Evolutionary conservation across 2,888 invertebrate species (phyloP).

Genomic region (Bibio marci): DNA sequence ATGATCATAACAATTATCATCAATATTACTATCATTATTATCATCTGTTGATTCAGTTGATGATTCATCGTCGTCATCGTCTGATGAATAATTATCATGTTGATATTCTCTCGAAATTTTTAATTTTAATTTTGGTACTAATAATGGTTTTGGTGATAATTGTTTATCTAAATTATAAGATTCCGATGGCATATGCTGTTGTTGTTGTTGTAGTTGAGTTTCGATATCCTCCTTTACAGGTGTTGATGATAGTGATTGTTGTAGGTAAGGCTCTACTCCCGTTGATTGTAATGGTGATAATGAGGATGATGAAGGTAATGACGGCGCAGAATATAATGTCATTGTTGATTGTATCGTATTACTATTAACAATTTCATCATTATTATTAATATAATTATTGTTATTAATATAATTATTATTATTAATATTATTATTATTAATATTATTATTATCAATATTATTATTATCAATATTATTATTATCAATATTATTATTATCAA

Average conservation of each 20-base stretch:
- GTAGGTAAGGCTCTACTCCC: too few species aligned
- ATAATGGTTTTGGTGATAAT: slow-evolving; percentile 11
- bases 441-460: slow-evolving; percentile 2
- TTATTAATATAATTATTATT: slow-evolving; percentile 3
- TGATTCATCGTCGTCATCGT: slow-evolving; percentile 20
- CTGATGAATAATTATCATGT: slow-evolving; percentile 18
- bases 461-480: not conserved
- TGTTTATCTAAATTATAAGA: slow-evolving; percentile 5
- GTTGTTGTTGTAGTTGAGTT: not conserved
- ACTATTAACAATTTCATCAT: too few species aligned
- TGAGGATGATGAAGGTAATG: too few species aligned
- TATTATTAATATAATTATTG: not conserved
- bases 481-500: slow-evolving; percentile 3
- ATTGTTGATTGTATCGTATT: not conserved
- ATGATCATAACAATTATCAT: slow-evolving; percentile 20
- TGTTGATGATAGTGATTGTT: too few species aligned
- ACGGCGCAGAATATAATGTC: too few species aligned
- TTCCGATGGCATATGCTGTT: slow-evolving; percentile 3
- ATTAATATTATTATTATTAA: slow-evolving; percentile 1
- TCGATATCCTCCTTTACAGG: too few species aligned
- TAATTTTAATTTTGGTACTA: slow-evolving; percentile 50
- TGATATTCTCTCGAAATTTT: slow-evolving; percentile 43
- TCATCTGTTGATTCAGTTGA: slow-evolving; percentile 7
- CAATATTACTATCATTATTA: slow-evolving; percentile 10
- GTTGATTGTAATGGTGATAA: too few species aligned